phyloP scores from a whole-genome alignment of 2,113 vertebrate genomes.

The Ciconia boyciana region DNA sequence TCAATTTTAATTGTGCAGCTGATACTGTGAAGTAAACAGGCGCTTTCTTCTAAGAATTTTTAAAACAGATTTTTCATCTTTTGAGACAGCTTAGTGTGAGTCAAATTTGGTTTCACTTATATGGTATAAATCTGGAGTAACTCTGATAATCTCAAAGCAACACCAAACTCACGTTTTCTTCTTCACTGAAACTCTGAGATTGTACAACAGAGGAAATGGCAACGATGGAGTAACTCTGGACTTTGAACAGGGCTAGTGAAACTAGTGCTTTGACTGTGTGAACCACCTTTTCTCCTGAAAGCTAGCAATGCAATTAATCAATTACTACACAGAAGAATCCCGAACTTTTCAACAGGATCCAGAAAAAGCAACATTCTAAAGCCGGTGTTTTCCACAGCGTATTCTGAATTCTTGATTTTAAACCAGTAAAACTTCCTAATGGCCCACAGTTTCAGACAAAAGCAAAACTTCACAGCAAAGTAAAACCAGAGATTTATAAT shows the following conservation, averaged over 20 bases:
- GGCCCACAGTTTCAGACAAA: not conserved
- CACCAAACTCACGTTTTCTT: not conserved
- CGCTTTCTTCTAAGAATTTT: not conserved
- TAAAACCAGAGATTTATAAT: not conserved
- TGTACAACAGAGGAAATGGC: not conserved
- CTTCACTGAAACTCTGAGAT: not conserved
- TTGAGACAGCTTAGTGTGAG: not conserved
- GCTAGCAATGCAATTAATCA: not conserved
- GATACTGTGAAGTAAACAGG: not conserved
- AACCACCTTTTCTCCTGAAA: not conserved
- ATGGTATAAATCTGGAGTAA: not conserved
- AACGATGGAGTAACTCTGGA: not conserved
- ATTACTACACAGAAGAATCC: not conserved
- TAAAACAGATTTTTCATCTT: not conserved
- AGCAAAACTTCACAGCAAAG: not conserved
- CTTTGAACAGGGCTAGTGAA: not conserved
- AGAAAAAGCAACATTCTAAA: not conserved
- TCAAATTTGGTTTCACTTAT: not conserved
- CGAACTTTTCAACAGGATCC: not conserved
- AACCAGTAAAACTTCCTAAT: not conserved
- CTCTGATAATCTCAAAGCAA: not conserved
- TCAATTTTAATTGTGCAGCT: not conserved
- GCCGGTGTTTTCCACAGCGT: not conserved
- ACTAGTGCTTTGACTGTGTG: not conserved
- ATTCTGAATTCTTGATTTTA: not conserved